phyloP scores from a whole-genome alignment of 2,113 vertebrate species.

The Oophaga pumilio region DNA sequence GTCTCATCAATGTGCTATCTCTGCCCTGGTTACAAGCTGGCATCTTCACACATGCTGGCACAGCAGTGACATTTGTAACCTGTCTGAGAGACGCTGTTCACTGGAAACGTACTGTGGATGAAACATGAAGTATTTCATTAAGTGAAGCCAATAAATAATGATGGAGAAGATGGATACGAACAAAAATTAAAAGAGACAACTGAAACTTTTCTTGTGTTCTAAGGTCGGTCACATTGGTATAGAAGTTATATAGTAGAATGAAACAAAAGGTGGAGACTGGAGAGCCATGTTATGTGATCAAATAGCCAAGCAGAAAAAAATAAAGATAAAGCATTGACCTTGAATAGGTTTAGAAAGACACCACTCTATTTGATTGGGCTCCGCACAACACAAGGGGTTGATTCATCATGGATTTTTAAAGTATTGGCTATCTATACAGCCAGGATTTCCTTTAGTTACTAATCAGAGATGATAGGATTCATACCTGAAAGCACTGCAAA shows the following conservation, averaged over 20 bases:
- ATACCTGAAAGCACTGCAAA: too few species aligned
- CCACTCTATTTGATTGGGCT: too few species aligned
- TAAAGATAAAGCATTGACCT: not conserved
- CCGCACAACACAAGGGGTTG: not conserved
- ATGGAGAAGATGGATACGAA: not conserved
- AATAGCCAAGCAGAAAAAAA: not conserved
- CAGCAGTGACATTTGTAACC: slow-evolving; percentile 29
- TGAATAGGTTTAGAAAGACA: not conserved
- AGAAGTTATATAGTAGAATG: not conserved
- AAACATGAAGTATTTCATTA: slow-evolving; percentile 21
- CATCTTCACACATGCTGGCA: not conserved
- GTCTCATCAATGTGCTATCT: slow-evolving; percentile 3
- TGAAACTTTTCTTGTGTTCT: not conserved
- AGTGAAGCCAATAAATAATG: not conserved
- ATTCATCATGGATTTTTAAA: not conserved
- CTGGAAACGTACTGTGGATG: not conserved
- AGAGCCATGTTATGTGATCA: not conserved
- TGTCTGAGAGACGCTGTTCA: not conserved
- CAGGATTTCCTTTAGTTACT: too few species aligned
- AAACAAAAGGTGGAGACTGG: not conserved
- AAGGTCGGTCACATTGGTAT: not conserved
- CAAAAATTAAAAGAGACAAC: not conserved
- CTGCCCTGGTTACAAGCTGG: slow-evolving; percentile 25
- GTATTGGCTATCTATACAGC: too few species aligned
- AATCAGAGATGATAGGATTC: too few species aligned